Conservation (phyloP, 2,888 invertebrate species). For the Drosophila meridiana region DNA sequence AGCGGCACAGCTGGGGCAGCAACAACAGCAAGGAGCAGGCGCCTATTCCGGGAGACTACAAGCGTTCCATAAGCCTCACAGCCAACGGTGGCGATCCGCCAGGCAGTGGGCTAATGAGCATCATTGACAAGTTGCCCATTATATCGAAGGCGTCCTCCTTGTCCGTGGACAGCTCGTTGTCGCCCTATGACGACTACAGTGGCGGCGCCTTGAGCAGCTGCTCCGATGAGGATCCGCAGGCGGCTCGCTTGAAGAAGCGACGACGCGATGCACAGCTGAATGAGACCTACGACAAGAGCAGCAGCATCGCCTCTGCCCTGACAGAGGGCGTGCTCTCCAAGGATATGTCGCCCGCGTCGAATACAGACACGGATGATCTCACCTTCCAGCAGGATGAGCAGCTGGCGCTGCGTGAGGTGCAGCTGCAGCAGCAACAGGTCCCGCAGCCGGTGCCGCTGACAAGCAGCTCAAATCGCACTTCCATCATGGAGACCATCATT, state of each 20-base stretch:
- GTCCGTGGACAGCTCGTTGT: slow-evolving; percentile 84
- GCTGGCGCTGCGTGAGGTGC: slow-evolving; percentile 71
- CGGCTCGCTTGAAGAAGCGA: slow-evolving; percentile 76
- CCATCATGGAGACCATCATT: slow-evolving; percentile 85
- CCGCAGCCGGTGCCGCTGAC: slow-evolving; percentile 60
- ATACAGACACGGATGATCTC: slow-evolving; percentile 85
- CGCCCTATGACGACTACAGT: slow-evolving; percentile 84
- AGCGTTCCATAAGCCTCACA: slow-evolving; percentile 84
- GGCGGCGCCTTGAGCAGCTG: slow-evolving; percentile 82
- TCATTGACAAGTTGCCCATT: slow-evolving; percentile 84
- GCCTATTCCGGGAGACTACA: slow-evolving; percentile 68
- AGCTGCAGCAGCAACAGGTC: slow-evolving; percentile 48
- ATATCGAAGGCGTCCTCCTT: slow-evolving; percentile 85
- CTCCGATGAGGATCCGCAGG: slow-evolving; percentile 66
- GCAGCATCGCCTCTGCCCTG: slow-evolving; percentile 83
- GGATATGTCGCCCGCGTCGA: slow-evolving; percentile 84
- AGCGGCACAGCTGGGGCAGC: slow-evolving; percentile 84
- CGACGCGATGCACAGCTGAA: slow-evolving; percentile 84
- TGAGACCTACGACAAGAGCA: slow-evolving; percentile 85
- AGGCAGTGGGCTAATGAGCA: slow-evolving; percentile 84
- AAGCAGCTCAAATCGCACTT: slow-evolving; percentile 79
- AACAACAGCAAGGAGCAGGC: slow-evolving; percentile 33
- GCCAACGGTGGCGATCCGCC: slow-evolving; percentile 67
- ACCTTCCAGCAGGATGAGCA: slow-evolving; percentile 85
- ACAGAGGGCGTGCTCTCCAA: slow-evolving; percentile 85